Conservation (phyloP, 92 coral and sea anemone genomes). For the Siderastrea siderea region DNA sequence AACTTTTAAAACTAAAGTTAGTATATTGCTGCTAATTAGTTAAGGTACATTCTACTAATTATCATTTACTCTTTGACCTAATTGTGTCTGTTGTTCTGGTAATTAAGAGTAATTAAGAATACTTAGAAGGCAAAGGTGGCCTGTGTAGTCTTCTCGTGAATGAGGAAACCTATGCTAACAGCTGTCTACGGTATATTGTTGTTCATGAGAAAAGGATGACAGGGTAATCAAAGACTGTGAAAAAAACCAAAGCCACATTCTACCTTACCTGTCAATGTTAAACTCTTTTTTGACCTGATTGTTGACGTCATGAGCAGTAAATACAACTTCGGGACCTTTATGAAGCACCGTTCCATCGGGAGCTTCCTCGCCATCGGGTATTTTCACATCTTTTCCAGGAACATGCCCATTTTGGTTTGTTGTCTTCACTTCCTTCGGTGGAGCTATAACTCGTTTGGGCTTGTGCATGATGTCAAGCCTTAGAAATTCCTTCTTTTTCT, state of each 20-base stretch:
- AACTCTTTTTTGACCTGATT: slow-evolving; percentile 56
- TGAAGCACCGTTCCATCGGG: slow-evolving; percentile 30
- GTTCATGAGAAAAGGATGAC: too few relatives aligned
- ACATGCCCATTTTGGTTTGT: slow-evolving; percentile 60
- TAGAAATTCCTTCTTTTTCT: slow-evolving; percentile 40
- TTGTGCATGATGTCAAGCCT: slow-evolving; percentile 64
- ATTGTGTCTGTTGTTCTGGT: too few relatives aligned
- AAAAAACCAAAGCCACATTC: background rate
- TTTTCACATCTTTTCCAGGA: slow-evolving; percentile 28
- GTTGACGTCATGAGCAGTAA: slow-evolving; percentile 70
- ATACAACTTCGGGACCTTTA: slow-evolving; percentile 61
- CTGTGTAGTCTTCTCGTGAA: too few relatives aligned
- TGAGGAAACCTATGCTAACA: too few relatives aligned
- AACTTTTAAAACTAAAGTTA: too few relatives aligned
- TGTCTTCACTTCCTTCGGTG: slow-evolving; percentile 37
- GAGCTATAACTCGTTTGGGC: slow-evolving; percentile 71
- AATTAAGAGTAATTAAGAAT: too few relatives aligned
- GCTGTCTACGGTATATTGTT: too few relatives aligned
- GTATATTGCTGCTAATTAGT: too few relatives aligned
- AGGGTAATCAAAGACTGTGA: too few relatives aligned
- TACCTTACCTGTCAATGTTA: slow-evolving; percentile 51
- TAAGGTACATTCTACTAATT: too few relatives aligned
- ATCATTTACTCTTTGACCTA: too few relatives aligned
- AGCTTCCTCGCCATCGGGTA: slow-evolving; percentile 21
- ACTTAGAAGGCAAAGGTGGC: too few relatives aligned